A percentile compares a stretch with the other conserved stretches of the same genome.
Conservation (phyloP, 2,888 invertebrate species). For the Teleogryllus oceanicus region DNA sequence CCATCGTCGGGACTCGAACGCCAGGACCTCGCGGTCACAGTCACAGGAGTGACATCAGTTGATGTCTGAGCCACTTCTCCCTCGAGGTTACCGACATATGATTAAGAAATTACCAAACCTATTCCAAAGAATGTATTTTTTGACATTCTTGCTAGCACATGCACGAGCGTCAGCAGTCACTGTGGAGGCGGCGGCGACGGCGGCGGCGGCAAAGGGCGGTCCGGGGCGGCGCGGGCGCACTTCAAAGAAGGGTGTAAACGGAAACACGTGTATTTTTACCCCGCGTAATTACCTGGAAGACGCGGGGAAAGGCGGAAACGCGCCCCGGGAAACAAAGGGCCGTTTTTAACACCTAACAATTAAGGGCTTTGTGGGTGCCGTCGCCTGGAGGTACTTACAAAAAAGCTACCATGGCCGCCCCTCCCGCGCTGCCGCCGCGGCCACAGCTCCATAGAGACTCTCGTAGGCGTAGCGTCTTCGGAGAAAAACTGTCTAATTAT, state of each 20-base stretch:
- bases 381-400: not conserved
- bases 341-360: slow-evolving; percentile 18
- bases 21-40: too few species aligned
- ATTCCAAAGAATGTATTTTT: too few species aligned
- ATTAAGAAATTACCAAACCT: too few species aligned
- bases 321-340: not conserved
- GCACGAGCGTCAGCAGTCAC: too few species aligned
- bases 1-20: too few species aligned
- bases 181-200: not conserved
- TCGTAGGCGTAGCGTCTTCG: not conserved
- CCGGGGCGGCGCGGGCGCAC: not conserved
- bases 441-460: not conserved
- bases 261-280: slow-evolving; percentile 18
- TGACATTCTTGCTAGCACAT: too few species aligned
- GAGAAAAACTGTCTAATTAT: slow-evolving; percentile 1
- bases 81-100: too few species aligned
- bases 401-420: not conserved
- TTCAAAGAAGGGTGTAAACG: slow-evolving; percentile 18
- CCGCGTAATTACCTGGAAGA: slow-evolving; percentile 18
- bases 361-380: slow-evolving; percentile 7
- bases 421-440: not conserved
- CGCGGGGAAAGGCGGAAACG: slow-evolving; percentile 18
- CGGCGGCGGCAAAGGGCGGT: not conserved
- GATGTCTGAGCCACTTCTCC: too few species aligned
- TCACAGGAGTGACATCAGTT: too few species aligned